Conservation (phyloP, 2,888 invertebrate species). For the Clunio marinus region DNA sequence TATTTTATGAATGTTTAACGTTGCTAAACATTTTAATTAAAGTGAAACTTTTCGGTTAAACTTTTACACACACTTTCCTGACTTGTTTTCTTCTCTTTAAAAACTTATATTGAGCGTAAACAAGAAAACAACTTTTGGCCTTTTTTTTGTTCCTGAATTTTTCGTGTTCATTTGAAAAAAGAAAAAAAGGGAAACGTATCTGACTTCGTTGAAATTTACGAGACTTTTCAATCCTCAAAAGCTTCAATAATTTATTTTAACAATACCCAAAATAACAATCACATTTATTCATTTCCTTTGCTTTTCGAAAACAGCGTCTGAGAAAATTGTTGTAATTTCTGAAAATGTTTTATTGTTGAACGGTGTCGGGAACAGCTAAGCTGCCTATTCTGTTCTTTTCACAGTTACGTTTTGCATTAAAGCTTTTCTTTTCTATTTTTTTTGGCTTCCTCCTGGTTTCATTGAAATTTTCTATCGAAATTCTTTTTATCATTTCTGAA, state of each 20-base stretch:
- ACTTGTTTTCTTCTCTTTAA: background rate
- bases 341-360: constrained; percentile 1
- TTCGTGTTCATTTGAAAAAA: too few relatives aligned
- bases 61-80: background rate
- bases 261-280: constrained; percentile 19
- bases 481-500: too few relatives aligned
- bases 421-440: too few relatives aligned
- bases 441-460: too few relatives aligned
- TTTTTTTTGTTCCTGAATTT: too few relatives aligned
- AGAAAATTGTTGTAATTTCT: constrained; percentile 9
- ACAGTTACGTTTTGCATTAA: background rate
- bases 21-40: constrained; percentile 15
- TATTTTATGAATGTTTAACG: constrained; percentile 9
- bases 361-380: background rate
- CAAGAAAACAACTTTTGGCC: too few relatives aligned
- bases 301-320: background rate
- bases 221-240: background rate
- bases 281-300: constrained; percentile 15
- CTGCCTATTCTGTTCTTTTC: background rate
- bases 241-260: constrained; percentile 14
- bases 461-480: too few relatives aligned
- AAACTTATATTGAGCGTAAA: too few relatives aligned
- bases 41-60: background rate
- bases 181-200: too few relatives aligned
- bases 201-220: background rate